Percentiles rank a stretch among this genome's conserved stretches.
Conservation (phyloP, 2,888 invertebrate genomes). For the Maniola hyperantus region DNA sequence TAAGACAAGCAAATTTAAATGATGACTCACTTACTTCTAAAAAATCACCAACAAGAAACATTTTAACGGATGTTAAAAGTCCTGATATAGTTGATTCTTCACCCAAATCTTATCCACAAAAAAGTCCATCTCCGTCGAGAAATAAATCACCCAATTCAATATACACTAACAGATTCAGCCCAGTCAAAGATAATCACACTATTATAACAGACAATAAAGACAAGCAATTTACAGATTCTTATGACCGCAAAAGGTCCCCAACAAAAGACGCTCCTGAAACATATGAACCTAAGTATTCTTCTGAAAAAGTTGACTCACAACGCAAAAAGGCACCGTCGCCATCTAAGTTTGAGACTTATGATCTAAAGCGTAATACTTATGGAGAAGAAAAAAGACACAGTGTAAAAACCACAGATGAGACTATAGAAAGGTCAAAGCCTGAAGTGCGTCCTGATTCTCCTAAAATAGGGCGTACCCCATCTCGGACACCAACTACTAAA, state of each 20-base stretch:
- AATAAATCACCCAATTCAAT: slow-evolving; percentile 2
- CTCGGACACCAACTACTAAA: slow-evolving; percentile 43
- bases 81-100: slow-evolving; percentile 41
- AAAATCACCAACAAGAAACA: slow-evolving; percentile 15
- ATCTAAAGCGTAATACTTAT: slow-evolving; percentile 45
- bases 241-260: slow-evolving; percentile 15
- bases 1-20: slow-evolving; percentile 12
- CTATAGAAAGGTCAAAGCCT: slow-evolving; percentile 6
- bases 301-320: background rate
- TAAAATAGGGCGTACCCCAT: slow-evolving; percentile 44
- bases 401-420: background rate
- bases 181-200: background rate
- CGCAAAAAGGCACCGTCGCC: slow-evolving; percentile 45
- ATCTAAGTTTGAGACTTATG: slow-evolving; percentile 50
- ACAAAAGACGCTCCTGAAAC: slow-evolving; percentile 1
- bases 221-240: background rate
- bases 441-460: slow-evolving; percentile 21
- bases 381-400: slow-evolving; percentile 8
- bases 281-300: background rate
- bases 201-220: background rate
- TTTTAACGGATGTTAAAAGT: slow-evolving; percentile 1
- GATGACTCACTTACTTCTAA: slow-evolving; percentile 15
- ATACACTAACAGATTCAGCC: background rate
- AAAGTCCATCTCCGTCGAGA: slow-evolving; percentile 7
- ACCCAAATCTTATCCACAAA: slow-evolving; percentile 18